Base-by-base conservation (phyloP, 1,140 invertebrate genomes). In the Saccostrea cuccullata region DNA sequence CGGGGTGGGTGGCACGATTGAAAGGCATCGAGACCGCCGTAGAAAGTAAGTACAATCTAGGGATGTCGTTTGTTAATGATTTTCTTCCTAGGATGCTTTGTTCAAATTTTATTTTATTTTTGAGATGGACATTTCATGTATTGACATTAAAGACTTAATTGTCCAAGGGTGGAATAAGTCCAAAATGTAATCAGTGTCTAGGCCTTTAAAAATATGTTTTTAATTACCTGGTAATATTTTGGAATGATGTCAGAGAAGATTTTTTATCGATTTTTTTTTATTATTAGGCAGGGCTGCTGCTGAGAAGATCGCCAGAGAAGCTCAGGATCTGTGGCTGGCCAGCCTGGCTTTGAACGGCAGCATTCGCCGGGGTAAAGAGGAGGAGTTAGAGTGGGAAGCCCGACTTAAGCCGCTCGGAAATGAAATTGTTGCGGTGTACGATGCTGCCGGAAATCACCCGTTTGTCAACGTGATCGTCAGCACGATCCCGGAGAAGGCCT, bases 301-400 rank as follows among this genome's bases (percentile, higher is more conserved):
- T 47, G 98, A 99, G 91, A 97, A 96, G 92, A 96, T 96, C 88
- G 97, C 97, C 0, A 96, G 97, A 87, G 96, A 97, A 90, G 97
- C 98, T 6, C 98, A 98, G 94, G 96, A 97, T 56, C 96, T 99
- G 90, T 99, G 98, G 98, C 96, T 98, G 86, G 97, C 98, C 13
- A 98, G 98, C 93, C 97, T 98, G 93, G 96, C 97, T 23, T 95
- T 99, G 55, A 96, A 97, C 91, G 96, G 97, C 77, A 97, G 97
- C 8, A 96, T 99, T n/a, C 96, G 97, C 91, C 94, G 95, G 55
- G 96, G 95, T 83, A 96, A 96, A 87, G 91, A 92, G 58, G 90
- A 89, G 47, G 90, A 89, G 0, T 13, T 90, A n/a, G 88, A 93
- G 64, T 88, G 90, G 95, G 94, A 96, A 92, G 94, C 96, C 93